Percentiles rank a stretch among this genome's conserved stretches.
Evolutionary conservation across 2,797 vertebrate species (phyloP).

Genomic region (Morus bassanus): DNA sequence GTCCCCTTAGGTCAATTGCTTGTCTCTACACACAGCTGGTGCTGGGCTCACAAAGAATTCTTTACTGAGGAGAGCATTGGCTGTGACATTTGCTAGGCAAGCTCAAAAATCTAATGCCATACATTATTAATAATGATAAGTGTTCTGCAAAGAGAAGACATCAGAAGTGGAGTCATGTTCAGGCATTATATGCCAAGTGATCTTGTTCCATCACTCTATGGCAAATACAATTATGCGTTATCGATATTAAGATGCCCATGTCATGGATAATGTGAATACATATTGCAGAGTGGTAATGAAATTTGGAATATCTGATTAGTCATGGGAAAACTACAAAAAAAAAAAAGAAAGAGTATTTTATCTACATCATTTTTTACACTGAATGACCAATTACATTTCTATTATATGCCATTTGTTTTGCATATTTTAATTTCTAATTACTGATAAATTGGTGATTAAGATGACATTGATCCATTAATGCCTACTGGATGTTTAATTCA

Average conservation of each 20-base stretch:
- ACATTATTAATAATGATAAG: conserved; percentile 16
- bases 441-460: conserved; percentile 15
- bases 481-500: conserved; percentile 15
- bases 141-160: neutral
- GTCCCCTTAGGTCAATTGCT: neutral
- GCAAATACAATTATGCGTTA: neutral
- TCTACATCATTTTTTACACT: conserved; percentile 24
- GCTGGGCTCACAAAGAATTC: neutral
- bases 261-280: conserved; percentile 2
- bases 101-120: neutral
- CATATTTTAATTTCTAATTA: conserved; percentile 51
- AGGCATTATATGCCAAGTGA: neutral
- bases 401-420: conserved; percentile 53
- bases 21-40: neutral
- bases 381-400: conserved; percentile 47
- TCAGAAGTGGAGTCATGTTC: neutral
- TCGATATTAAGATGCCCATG: neutral
- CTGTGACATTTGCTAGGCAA: neutral
- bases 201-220: neutral
- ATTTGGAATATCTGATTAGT: conserved; percentile 27
- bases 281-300: conserved; percentile 17
- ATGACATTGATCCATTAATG: conserved; percentile 7
- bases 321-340: neutral
- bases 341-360: neutral
- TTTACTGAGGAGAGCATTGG: neutral